Percentiles rank a stretch among this genome's conserved stretches.
These are phyloP conservation scores for Gonioctena quinquepunctata DNA, from an alignment of 1,140 invertebrate genomes.

Conservation along the genomic window DNA sequence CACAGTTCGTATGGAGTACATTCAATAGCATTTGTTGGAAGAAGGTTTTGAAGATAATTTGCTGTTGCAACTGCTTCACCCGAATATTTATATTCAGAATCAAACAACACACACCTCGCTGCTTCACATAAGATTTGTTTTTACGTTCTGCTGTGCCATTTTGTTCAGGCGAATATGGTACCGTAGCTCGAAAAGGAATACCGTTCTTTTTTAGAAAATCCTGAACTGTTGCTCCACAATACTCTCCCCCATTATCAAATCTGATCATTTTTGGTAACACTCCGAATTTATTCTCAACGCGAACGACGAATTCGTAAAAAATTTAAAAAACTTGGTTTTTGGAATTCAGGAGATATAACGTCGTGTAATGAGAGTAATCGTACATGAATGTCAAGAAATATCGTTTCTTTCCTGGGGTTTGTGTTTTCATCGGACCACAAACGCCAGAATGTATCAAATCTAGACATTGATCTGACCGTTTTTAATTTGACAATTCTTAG, in stretches of 20 bases:
- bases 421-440: neutral
- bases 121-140: neutral
- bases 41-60: no score
- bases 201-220: neutral
- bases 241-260: neutral
- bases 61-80: no score
- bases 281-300: neutral
- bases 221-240: neutral
- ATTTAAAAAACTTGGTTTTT: neutral
- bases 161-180: neutral
- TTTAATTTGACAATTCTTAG: neutral
- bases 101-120: neutral
- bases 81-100: no score
- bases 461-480: neutral
- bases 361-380: neutral
- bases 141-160: neutral
- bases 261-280: neutral
- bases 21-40: no score
- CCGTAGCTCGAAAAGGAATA: neutral
- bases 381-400: neutral
- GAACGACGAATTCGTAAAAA: neutral
- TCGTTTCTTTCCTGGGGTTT: neutral
- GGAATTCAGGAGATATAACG: neutral
- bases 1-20: no score
- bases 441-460: neutral